phyloP scores from a whole-genome alignment of 30 jellyfish, hydroid and myxozoan genomes.

The Euphysa ruthae region DNA sequence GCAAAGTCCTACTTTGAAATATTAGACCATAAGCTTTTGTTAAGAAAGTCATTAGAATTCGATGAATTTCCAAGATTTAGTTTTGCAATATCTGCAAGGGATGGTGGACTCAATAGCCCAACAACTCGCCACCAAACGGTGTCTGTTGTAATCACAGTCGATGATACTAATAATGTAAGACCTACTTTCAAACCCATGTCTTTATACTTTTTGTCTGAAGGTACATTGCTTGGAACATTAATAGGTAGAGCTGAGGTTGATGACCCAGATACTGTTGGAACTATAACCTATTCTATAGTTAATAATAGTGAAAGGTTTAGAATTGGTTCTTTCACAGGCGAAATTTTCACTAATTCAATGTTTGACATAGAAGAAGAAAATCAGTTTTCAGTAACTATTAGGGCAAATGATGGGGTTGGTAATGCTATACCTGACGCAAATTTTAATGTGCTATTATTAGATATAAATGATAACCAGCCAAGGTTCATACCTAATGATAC shows the following conservation, averaged over 20 bases:
- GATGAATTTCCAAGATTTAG: not conserved
- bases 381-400: slow-evolving; percentile 27
- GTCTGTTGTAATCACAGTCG: slow-evolving; percentile 11
- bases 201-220: slow-evolving; percentile 22
- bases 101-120: slow-evolving; percentile 1
- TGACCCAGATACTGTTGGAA: slow-evolving; percentile 63
- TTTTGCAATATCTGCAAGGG: slow-evolving; percentile 20
- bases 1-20: not conserved
- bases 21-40: not conserved
- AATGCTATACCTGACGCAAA: no score
- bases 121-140: slow-evolving; percentile 12
- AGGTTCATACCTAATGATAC: no score
- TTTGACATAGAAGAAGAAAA: slow-evolving; percentile 74
- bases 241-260: slow-evolving; percentile 49
- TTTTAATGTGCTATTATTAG: no score
- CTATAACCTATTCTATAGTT: slow-evolving; percentile 49
- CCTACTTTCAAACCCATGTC: slow-evolving; percentile 13
- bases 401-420: slow-evolving; percentile 49
- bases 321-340: slow-evolving; percentile 62
- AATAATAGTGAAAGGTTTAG: slow-evolving; percentile 37
- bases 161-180: not conserved
- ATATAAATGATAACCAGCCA: no score
- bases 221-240: slow-evolving; percentile 34
- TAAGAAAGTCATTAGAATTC: not conserved
- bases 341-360: slow-evolving; percentile 18